These are phyloP conservation scores for Drosophila nikananu DNA, from an alignment of 1,140 invertebrate species.

Conservation along the genomic window DNA sequence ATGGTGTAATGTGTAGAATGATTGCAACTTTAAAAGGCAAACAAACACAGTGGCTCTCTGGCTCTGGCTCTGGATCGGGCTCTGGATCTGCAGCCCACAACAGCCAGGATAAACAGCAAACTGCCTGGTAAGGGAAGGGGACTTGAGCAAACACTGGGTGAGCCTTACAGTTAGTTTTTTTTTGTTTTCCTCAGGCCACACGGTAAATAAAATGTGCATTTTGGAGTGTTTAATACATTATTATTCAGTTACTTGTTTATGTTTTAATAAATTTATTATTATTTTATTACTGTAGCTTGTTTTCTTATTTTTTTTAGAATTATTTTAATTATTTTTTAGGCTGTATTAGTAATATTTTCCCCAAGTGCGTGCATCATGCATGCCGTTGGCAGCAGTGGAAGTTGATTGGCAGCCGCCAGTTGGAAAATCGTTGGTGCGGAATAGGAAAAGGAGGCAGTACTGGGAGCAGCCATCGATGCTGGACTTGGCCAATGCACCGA, in stretches of 20 bases:
- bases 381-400: slow-evolving; percentile 52
- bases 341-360: not conserved
- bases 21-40: slow-evolving; percentile 83
- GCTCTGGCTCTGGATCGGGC: slow-evolving; percentile 20
- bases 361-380: slow-evolving; percentile 61
- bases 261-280: not conserved
- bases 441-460: slow-evolving; percentile 8
- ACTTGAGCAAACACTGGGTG: slow-evolving; percentile 51
- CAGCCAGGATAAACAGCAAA: slow-evolving; percentile 43
- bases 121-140: slow-evolving; percentile 34
- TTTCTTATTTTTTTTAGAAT: not conserved
- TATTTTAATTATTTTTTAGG: not conserved
- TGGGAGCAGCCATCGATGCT: slow-evolving; percentile 49
- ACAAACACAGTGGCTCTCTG: slow-evolving; percentile 56
- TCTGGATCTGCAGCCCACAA: slow-evolving; percentile 21
- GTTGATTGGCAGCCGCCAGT: slow-evolving; percentile 59
- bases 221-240: not conserved
- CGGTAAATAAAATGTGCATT: slow-evolving; percentile 1
- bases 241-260: accelerated
- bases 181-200: slow-evolving; percentile 21
- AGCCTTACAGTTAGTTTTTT: slow-evolving; percentile 36
- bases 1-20: slow-evolving; percentile 83
- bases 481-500: slow-evolving; percentile 55
- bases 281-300: not conserved
- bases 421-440: slow-evolving; percentile 25